phyloP scores from a whole-genome alignment of 2,888 invertebrate genomes.

The Sussaba pulchella region DNA sequence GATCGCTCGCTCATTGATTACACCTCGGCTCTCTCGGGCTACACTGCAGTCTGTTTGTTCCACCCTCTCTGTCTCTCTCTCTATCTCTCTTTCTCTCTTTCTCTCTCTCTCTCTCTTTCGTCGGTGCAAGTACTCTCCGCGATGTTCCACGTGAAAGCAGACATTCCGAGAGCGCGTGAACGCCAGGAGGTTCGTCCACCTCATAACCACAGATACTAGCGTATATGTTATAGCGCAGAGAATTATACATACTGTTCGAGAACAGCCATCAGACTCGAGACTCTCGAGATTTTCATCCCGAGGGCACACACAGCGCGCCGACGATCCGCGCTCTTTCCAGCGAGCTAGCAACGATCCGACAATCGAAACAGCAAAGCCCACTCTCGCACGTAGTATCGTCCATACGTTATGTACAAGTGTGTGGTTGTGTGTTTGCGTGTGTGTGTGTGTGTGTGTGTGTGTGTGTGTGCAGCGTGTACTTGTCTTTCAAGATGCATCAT shows the following conservation, averaged over 20 bases:
- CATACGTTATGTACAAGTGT: no score
- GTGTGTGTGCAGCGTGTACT: neutral
- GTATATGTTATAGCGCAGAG: constrained; percentile 9
- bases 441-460: neutral
- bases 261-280: constrained; percentile 9
- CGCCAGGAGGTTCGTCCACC: constrained; percentile 43
- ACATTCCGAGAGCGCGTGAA: constrained; percentile 17
- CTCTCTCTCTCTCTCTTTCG: constrained; percentile 11
- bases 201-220: constrained; percentile 6
- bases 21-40: constrained; percentile 25
- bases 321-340: constrained; percentile 9
- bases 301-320: constrained; percentile 31
- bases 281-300: constrained; percentile 41
- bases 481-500: constrained; percentile 21
- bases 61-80: neutral
- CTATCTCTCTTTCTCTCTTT: neutral
- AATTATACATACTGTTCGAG: constrained; percentile 13
- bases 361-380: constrained; percentile 28
- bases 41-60: neutral
- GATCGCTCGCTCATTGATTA: constrained; percentile 60
- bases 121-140: constrained; percentile 3
- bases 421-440: no score
- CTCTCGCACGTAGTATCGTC: no score
- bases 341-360: constrained; percentile 22
- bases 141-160: constrained; percentile 29